Conservation (phyloP, 1,140 invertebrate species). For the Chironomus striatipennis region DNA sequence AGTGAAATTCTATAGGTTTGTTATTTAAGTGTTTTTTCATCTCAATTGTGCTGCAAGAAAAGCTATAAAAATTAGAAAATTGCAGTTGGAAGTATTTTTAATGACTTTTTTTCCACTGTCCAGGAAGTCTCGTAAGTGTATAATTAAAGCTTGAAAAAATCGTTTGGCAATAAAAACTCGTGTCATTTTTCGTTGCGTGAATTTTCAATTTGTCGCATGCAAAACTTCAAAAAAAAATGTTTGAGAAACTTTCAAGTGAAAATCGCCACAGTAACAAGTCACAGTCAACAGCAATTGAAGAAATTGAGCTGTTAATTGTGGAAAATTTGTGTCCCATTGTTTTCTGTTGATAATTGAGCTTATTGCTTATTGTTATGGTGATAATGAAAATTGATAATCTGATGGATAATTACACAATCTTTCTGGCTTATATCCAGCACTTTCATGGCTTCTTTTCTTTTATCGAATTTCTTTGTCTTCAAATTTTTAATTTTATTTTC, state of each 20-base stretch:
- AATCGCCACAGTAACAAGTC: neutral
- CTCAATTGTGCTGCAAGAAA: neutral
- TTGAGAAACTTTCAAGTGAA: neutral
- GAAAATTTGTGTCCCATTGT: neutral
- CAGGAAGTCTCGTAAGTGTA: neutral
- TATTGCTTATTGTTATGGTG: neutral
- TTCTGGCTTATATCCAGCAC: slow-evolving; percentile 9
- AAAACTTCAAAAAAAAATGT: neutral
- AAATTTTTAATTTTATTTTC: neutral
- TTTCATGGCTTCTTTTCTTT: neutral
- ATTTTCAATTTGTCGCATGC: neutral
- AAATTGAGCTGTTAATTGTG: neutral
- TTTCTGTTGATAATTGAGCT: neutral
- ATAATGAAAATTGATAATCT: neutral
- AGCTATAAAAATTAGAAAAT: neutral
- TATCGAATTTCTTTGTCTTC: neutral
- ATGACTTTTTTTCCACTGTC: neutral
- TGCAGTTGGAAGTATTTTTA: neutral
- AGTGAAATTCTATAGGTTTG: neutral
- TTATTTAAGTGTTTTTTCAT: neutral
- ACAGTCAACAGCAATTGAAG: neutral
- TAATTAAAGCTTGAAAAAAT: neutral
- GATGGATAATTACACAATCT: slow-evolving; percentile 8
- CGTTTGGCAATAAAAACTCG: neutral
- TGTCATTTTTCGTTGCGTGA: neutral